phyloP scores from a whole-genome alignment of 1,140 invertebrate genomes.

The Pachyrhynchus sulphureomaculatus region DNA sequence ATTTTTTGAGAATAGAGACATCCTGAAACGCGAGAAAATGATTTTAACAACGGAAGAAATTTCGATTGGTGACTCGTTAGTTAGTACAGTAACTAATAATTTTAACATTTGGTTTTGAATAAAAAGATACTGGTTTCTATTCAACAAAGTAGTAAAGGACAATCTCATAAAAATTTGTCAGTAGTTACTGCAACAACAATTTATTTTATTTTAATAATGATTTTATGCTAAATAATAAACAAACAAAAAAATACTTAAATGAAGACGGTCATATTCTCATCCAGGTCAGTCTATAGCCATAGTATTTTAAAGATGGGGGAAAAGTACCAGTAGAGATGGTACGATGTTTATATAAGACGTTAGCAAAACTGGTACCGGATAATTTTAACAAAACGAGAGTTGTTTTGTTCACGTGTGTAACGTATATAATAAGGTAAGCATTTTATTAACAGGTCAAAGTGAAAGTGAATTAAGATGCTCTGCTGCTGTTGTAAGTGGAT shows the following conservation, averaged over 20 bases:
- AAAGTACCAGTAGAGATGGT: constrained; percentile 13
- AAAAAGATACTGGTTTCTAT: too few species aligned
- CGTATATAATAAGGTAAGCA: constrained; percentile 6
- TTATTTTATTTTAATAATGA: too few species aligned
- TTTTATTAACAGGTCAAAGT: constrained; percentile 1
- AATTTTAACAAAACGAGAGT: background rate
- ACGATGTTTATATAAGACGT: constrained; percentile 19
- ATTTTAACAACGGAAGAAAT: too few species aligned
- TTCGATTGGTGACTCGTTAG: too few species aligned
- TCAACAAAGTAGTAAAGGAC: too few species aligned
- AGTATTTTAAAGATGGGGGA: background rate
- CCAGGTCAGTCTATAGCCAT: constrained; percentile 4
- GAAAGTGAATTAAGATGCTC: background rate
- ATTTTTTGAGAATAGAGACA: too few species aligned
- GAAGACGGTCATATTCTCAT: background rate
- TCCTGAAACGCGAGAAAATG: too few species aligned
- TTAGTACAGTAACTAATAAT: too few species aligned
- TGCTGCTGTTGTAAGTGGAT: background rate
- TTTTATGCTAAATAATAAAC: too few species aligned
- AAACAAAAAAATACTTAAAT: background rate
- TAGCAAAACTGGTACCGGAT: constrained; percentile 2
- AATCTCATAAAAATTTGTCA: too few species aligned
- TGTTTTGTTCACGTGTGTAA: background rate
- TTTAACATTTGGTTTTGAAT: too few species aligned
- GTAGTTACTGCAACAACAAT: too few species aligned